These are phyloP conservation scores for Coregonus suidteri DNA, from an alignment of 2,797 vertebrate species.

Conservation along the genomic window DNA sequence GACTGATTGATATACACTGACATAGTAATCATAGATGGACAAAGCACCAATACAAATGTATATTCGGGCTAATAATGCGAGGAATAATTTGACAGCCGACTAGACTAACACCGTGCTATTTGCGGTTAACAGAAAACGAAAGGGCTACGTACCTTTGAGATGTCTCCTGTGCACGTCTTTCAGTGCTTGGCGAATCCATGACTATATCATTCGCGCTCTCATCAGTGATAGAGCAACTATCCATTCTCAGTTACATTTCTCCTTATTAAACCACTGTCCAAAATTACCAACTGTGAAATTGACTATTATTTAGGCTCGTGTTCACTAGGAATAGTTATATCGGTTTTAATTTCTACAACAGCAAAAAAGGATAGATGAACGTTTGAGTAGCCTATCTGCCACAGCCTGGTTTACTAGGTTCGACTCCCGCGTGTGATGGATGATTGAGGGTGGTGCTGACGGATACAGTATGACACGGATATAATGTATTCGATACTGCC, in stretches of 20 bases:
- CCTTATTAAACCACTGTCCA: not conserved
- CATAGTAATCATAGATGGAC: not conserved
- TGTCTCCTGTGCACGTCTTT: constrained; percentile 58
- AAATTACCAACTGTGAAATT: not conserved
- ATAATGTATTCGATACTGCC: not conserved
- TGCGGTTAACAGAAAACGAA: constrained; percentile 8
- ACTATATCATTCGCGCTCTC: constrained; percentile 72
- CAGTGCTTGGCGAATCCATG: constrained; percentile 67
- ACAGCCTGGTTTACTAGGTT: constrained; percentile 58
- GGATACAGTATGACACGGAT: constrained; percentile 22
- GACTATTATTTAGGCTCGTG: constrained; percentile 24
- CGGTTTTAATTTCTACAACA: constrained; percentile 47
- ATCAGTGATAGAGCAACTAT: constrained; percentile 51
- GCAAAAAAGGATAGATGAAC: constrained; percentile 39
- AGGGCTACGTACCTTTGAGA: constrained; percentile 68
- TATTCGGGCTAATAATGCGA: too few relatives aligned
- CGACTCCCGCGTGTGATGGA: too few relatives aligned
- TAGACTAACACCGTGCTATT: not conserved
- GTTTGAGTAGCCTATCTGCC: constrained; percentile 57
- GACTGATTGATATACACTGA: too few relatives aligned
- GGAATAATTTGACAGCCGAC: too few relatives aligned
- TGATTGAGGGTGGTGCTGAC: constrained; percentile 64
- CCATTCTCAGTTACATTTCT: constrained; percentile 57
- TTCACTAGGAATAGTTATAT: constrained; percentile 39
- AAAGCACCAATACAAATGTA: not conserved